These are phyloP conservation scores for Actinernus sp. DNA, from an alignment of 92 coral and sea anemone genomes.

Conservation along the genomic window DNA sequence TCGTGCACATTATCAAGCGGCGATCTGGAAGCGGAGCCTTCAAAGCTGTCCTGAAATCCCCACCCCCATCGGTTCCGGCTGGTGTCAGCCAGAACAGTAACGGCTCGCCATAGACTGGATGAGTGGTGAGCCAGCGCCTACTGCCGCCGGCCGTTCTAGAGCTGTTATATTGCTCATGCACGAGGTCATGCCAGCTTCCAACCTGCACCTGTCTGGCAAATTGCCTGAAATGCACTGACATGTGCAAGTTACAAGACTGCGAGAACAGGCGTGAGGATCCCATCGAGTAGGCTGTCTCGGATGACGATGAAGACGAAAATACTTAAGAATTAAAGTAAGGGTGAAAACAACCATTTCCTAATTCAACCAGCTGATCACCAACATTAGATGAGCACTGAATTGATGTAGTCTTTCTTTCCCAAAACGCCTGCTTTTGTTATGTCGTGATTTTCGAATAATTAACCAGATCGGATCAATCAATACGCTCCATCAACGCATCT, in stretches of 20 bases:
- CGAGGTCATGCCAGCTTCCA: slow-evolving; percentile 30
- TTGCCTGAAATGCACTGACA: slow-evolving; percentile 48
- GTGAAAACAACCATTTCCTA: too few species aligned
- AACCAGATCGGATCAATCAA: too few species aligned
- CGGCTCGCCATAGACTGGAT: slow-evolving; percentile 15
- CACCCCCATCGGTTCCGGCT: slow-evolving; percentile 17
- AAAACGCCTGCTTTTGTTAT: too few species aligned
- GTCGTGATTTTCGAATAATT: too few species aligned
- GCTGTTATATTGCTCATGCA: slow-evolving; percentile 43
- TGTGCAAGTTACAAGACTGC: slow-evolving; percentile 46
- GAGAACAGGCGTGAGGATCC: slow-evolving; percentile 12
- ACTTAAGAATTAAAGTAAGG: too few species aligned
- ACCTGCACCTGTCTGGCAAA: slow-evolving; percentile 41
- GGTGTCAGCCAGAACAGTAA: neutral
- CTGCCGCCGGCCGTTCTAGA: slow-evolving; percentile 39
- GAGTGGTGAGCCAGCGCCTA: slow-evolving; percentile 1
- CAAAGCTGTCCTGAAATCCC: slow-evolving; percentile 5
- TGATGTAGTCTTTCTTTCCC: too few species aligned
- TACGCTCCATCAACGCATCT: too few species aligned
- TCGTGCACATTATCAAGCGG: slow-evolving; percentile 51
- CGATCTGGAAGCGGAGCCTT: slow-evolving; percentile 40
- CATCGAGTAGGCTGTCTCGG: neutral
- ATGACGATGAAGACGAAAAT: slow-evolving; percentile 1
- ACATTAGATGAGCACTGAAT: too few species aligned
- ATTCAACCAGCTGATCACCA: too few species aligned